Conservation (phyloP, 2,797 vertebrate genomes). For the Enteromius argenteus region DNA sequence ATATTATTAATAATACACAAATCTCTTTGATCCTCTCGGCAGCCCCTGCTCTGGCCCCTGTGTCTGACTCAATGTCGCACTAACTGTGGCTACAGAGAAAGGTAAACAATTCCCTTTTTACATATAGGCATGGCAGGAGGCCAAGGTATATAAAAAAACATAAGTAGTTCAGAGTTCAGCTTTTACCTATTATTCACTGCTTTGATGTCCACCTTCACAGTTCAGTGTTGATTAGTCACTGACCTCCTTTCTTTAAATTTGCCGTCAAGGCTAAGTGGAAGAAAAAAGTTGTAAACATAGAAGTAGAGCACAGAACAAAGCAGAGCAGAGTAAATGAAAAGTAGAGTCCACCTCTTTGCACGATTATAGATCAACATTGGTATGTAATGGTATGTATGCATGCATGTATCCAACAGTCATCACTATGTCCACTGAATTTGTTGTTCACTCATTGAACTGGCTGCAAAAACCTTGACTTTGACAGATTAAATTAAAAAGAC, state of each 20-base stretch:
- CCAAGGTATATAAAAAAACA: constrained; percentile 51
- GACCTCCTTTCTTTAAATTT: constrained; percentile 18
- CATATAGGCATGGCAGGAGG: constrained; percentile 47
- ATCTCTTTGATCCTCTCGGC: no score
- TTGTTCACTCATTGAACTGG: no score
- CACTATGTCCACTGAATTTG: background rate
- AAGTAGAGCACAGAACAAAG: background rate
- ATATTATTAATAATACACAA: background rate
- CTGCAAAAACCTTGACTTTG: background rate
- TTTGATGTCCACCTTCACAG: constrained; percentile 5
- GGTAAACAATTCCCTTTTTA: constrained; percentile 45
- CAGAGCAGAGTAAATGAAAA: background rate
- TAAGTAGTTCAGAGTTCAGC: constrained; percentile 44
- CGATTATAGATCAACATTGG: background rate
- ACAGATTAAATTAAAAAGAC: no score
- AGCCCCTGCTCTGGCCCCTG: background rate
- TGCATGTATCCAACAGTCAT: background rate
- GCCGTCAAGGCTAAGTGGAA: background rate
- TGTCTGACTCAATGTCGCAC: background rate
- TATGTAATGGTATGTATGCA: background rate
- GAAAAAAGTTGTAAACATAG: background rate
- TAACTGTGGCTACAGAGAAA: constrained; percentile 36
- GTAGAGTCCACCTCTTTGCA: background rate
- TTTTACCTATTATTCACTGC: constrained; percentile 3
- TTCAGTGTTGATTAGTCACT: background rate